Evolutionary conservation across 2,888 invertebrate genomes (phyloP).

Genomic region (Dryobotodes eremita): DNA sequence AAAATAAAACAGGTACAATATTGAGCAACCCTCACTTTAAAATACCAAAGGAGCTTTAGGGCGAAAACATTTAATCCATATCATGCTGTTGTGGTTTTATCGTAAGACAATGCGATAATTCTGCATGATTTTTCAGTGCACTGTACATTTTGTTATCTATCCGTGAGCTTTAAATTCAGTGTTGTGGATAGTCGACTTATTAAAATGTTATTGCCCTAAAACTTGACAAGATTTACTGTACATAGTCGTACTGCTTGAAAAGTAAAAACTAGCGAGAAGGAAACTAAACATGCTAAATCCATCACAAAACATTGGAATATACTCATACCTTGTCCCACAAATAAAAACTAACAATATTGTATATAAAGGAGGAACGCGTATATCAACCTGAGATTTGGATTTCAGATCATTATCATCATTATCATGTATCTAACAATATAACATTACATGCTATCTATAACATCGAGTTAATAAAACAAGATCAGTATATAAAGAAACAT

Average conservation of each 20-base stretch:
- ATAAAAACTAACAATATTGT: slow-evolving; percentile 48
- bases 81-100: slow-evolving; percentile 3
- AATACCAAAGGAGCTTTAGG: slow-evolving; percentile 32
- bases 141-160: background rate
- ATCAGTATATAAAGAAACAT: slow-evolving; percentile 70
- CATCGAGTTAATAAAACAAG: slow-evolving; percentile 49
- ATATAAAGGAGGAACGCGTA: slow-evolving; percentile 53
- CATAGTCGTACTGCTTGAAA: slow-evolving; percentile 20
- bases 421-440: slow-evolving; percentile 42
- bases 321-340: slow-evolving; percentile 41
- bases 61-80: slow-evolving; percentile 22
- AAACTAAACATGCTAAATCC: slow-evolving; percentile 46
- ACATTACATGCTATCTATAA: slow-evolving; percentile 48
- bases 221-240: slow-evolving; percentile 21
- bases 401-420: slow-evolving; percentile 55
- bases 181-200: background rate
- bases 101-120: background rate
- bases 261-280: slow-evolving; percentile 33
- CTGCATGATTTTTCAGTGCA: background rate
- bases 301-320: slow-evolving; percentile 56
- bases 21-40: slow-evolving; percentile 65
- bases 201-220: slow-evolving; percentile 21
- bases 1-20: slow-evolving; percentile 72
- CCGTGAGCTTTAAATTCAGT: background rate
- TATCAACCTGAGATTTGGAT: slow-evolving; percentile 56